phyloP scores from a whole-genome alignment of 1,140 invertebrate genomes.

The Magallana angulata region DNA sequence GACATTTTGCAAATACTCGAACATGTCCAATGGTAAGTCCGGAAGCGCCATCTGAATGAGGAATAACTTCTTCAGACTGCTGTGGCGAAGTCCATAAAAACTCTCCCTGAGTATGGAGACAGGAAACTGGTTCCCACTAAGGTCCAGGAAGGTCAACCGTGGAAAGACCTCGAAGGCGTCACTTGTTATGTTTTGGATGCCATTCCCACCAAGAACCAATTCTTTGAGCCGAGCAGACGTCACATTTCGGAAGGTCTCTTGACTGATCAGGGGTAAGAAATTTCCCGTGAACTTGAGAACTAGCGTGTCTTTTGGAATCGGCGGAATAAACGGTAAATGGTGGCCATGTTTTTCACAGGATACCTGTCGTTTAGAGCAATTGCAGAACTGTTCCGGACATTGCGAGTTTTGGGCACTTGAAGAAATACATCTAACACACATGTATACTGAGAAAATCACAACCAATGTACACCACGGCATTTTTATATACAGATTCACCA shows the following conservation, averaged over 20 bases:
- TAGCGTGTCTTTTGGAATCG: not conserved
- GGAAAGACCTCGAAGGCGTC: slow-evolving; percentile 31
- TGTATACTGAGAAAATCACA: not conserved
- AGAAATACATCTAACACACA: not conserved
- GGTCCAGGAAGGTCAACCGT: not conserved
- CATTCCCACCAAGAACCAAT: slow-evolving; percentile 33
- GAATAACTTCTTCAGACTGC: slow-evolving; percentile 12
- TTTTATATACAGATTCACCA: not conserved
- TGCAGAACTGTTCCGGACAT: not conserved
- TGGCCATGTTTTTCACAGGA: not conserved
- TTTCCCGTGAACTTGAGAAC: slow-evolving; percentile 10
- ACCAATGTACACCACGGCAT: not conserved
- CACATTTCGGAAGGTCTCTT: slow-evolving; percentile 26
- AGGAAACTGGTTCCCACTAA: slow-evolving; percentile 24
- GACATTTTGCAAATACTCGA: not conserved
- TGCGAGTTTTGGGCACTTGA: not conserved
- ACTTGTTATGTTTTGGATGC: slow-evolving; percentile 30
- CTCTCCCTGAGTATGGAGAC: not conserved
- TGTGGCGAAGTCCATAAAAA: slow-evolving; percentile 23
- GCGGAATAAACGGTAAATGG: slow-evolving; percentile 17
- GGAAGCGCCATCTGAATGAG: slow-evolving; percentile 10
- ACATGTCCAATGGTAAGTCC: slow-evolving; percentile 34
- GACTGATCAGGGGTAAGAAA: not conserved
- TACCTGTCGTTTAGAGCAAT: not conserved
- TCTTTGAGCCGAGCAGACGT: slow-evolving; percentile 2